Percentiles rank a stretch among this genome's conserved stretches.
Conservation (phyloP, 2,888 invertebrate species). For the Lasioglossum vierecki region DNA sequence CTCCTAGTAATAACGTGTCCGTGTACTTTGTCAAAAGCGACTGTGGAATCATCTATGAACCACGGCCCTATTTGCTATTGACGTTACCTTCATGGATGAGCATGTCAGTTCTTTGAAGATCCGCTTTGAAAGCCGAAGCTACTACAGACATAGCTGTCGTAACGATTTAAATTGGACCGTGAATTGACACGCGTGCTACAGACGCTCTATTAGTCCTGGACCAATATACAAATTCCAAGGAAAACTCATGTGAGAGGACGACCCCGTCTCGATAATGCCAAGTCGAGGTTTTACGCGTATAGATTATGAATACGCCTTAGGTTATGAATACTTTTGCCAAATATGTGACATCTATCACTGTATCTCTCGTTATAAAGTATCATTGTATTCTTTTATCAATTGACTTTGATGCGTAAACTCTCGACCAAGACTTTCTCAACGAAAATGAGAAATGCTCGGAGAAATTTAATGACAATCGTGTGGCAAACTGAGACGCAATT, state of each 20-base stretch:
- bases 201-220: constrained; percentile 54
- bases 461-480: not conserved
- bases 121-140: constrained; percentile 55
- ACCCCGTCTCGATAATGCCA: constrained; percentile 28
- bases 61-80: constrained; percentile 55
- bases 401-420: too few species aligned
- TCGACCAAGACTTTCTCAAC: not conserved
- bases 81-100: constrained; percentile 59
- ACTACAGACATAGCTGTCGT: constrained; percentile 53
- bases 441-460: not conserved
- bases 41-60: constrained; percentile 24
- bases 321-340: not conserved
- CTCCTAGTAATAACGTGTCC: constrained; percentile 45
- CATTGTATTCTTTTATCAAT: not conserved
- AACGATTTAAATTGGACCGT: constrained; percentile 66
- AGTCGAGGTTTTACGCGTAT: not conserved
- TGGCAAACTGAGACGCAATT: not conserved
- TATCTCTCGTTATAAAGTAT: not conserved
- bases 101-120: constrained; percentile 56
- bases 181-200: constrained; percentile 49
- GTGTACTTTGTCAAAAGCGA: constrained; percentile 24
- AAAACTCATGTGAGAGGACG: constrained; percentile 24
- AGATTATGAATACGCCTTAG: not conserved
- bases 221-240: constrained; percentile 5
- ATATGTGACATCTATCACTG: not conserved